Base-by-base conservation (phyloP, 2,113 vertebrate genomes). In the Lipophrys pholis region DNA sequence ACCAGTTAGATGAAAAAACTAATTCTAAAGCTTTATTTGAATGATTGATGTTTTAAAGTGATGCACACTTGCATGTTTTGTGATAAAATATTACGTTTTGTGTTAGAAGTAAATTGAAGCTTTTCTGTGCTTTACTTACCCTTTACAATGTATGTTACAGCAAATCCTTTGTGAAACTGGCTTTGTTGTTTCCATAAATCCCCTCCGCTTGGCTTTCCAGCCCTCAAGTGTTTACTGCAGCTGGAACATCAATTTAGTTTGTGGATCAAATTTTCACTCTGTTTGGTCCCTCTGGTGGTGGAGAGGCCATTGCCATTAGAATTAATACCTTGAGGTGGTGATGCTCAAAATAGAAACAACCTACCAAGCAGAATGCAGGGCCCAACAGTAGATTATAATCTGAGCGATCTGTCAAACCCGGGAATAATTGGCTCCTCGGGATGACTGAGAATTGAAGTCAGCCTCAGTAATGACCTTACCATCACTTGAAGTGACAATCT, bases 371-470 rank as follows among this genome's bases (percentile, higher is more conserved):
- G 70, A 67, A 81, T 59, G 64, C 16, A 2, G 62, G 52, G 42
- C 52, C 49, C 49, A 49, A 69, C 53, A 11, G n/a, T 70, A 58
- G 66, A 84, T 78, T 75, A 75, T 80, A 86, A 85, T 87, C 69
- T 76, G 54, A 15, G 61, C 52, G 58, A 81, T 76, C 69, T 82
- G 82, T 84, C 84, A 85, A 67, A 76, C 52, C 42, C 14, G 16
- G 64, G 63, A 71, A 76, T 84, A 90, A 88, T 83, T 86, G 78
- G 87, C 73, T 82, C 59, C 70, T 76, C 71, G 73, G 64, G 63
- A 77, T 82, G 77, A 87, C 75, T 56, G 78, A 76, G 76, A 76
- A 67, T 80, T 69, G 63, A 80, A 76, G 68, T 69, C 9, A 12
- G 69, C 53, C 53, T 60, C 69, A 57, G 64, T 76, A 81, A 86